Evolutionary conservation across 2,113 vertebrate genomes (phyloP).

Genomic region (Carassius auratus): DNA sequence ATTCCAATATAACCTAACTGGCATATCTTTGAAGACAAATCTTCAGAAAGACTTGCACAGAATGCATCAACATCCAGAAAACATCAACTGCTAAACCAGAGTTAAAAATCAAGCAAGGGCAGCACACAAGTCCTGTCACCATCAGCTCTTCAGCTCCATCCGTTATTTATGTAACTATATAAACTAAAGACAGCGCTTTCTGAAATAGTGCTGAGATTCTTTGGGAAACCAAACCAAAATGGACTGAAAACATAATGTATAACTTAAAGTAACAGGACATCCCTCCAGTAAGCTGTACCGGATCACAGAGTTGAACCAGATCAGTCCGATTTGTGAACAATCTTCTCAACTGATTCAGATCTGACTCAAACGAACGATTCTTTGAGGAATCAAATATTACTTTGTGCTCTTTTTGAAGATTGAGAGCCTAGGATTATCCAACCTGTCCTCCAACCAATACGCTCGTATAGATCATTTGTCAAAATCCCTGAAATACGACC

Average conservation of each 20-base stretch:
- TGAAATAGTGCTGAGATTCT: too few species aligned
- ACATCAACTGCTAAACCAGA: conserved; percentile 8
- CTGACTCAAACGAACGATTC: neutral
- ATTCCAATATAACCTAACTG: neutral
- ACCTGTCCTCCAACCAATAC: too few species aligned
- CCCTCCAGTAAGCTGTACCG: neutral
- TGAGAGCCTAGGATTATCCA: too few species aligned
- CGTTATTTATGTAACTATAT: neutral
- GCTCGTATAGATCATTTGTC: too few species aligned
- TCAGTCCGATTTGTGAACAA: neutral
- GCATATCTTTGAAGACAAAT: neutral
- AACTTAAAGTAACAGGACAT: neutral
- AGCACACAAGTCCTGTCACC: neutral
- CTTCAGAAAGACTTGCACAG: neutral
- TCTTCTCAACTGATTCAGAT: neutral
- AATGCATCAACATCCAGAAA: neutral
- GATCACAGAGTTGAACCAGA: neutral
- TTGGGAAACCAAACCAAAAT: neutral
- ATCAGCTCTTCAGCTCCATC: neutral
- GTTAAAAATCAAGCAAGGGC: neutral
- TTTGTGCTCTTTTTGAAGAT: too few species aligned
- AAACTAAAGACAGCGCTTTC: neutral
- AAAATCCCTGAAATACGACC: too few species aligned
- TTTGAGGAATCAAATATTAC: too few species aligned
- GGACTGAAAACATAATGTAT: neutral